Base-by-base conservation (phyloP, 2,888 invertebrate genomes). In the Rhingia rostrata region DNA sequence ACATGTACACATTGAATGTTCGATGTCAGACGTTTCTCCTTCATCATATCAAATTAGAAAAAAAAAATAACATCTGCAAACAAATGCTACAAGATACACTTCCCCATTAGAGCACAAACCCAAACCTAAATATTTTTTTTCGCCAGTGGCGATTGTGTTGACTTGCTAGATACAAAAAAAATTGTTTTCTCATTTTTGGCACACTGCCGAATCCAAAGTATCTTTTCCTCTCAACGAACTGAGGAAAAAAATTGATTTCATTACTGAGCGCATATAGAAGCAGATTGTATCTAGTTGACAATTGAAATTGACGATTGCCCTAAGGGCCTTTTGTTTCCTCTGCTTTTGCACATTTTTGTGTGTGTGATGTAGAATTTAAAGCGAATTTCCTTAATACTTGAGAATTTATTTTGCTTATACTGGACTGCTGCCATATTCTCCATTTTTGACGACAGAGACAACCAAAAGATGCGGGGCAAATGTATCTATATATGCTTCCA, bases 301-400 rank as follows among this genome's bases (percentile, higher is more conserved):
- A 81, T 81, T 81, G 80, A 81, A 81, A 81, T 74, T 81, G 80
- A 69, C 74, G 74, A 74, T 81, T 74, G 67, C 53, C 79, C 79
- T 61, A 35, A 61, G 66, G 79, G 54, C 43, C 39, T 60, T 67
- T 9, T 64, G 35, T 39, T 58, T 45, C 49, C 14, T 7, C 30
- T 33, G 6, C 32, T 14, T 45, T 33, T 10, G 30, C 9, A 35
- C 4, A 39, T 14, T 35, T 14, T 33, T 12, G 10, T 10, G 22
- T 41, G 39, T 9, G 41, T 43, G 9, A 10, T 47, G 14, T 10
- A 22, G 10, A 14, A 54, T 54, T 61, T 39, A 7, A 54, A 41
- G 56, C 61, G 45, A 67, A 67, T 67, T 67, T 67, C 60, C 67
- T 75, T 75, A 67, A 60, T 60, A 67, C 58, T 51, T 37, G 60